Percentiles rank a stretch among this genome's conserved stretches.
phyloP scores from a whole-genome alignment of 2,888 invertebrate species.

The Aleiodes leptofemur region DNA sequence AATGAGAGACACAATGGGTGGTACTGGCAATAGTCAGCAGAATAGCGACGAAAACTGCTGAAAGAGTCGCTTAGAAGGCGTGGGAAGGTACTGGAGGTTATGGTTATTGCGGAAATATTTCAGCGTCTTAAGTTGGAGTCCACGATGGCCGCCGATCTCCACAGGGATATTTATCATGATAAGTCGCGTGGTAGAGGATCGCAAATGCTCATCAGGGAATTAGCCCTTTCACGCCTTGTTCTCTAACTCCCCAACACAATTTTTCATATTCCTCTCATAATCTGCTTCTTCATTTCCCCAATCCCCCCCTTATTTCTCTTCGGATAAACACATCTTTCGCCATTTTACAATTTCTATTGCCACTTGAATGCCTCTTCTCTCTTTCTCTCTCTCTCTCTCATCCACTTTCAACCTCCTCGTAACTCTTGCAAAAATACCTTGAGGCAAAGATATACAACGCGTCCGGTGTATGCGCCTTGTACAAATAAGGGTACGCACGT shows the following conservation, averaged over 20 bases:
- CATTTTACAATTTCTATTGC: constrained; percentile 13
- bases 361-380: neutral
- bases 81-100: constrained; percentile 67
- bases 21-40: neutral
- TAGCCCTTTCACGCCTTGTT: constrained; percentile 50
- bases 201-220: constrained; percentile 53
- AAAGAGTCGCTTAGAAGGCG: constrained; percentile 56
- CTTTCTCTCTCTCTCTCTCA: neutral
- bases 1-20: constrained; percentile 2
- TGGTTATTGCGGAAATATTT: constrained; percentile 69
- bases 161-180: constrained; percentile 64
- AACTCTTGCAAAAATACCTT: constrained; percentile 26
- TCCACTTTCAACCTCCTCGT: constrained; percentile 15
- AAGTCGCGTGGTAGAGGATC: constrained; percentile 59
- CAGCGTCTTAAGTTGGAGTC: constrained; percentile 63
- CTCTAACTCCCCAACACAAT: neutral
- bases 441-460: constrained; percentile 26
- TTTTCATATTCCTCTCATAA: constrained; percentile 11
- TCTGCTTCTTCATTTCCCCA: neutral
- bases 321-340: constrained; percentile 6
- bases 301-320: neutral
- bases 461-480: constrained; percentile 9
- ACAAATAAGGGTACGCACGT: constrained; percentile 43
- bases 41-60: constrained; percentile 8
- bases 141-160: constrained; percentile 57